Evolutionary conservation across 2,888 invertebrate species (phyloP).

Genomic region (Thymelicus acteon): DNA sequence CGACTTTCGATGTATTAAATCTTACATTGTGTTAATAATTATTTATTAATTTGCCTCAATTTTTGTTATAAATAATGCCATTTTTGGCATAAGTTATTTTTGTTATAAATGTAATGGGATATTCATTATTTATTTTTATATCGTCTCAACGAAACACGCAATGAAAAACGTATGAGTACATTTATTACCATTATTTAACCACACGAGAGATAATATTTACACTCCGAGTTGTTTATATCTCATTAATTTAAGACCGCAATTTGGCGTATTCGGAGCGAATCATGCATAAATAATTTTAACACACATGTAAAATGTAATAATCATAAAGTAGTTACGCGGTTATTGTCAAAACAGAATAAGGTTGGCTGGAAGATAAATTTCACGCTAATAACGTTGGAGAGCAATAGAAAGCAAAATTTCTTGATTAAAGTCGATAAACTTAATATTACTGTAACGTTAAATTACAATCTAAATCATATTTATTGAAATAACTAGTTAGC

Average conservation of each 20-base stretch:
- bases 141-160: too few relatives aligned
- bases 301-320: constrained; percentile 17
- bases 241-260: constrained; percentile 22
- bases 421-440: neutral
- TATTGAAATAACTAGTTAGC: neutral
- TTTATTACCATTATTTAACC: too few relatives aligned
- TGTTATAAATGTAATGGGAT: too few relatives aligned
- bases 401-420: constrained; percentile 3
- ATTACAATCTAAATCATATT: neutral
- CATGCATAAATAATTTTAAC: constrained; percentile 28
- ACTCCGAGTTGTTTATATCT: constrained; percentile 1
- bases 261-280: constrained; percentile 27
- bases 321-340: constrained; percentile 24
- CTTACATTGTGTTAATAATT: too few relatives aligned
- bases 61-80: too few relatives aligned
- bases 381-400: neutral
- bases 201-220: neutral
- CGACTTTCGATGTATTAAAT: too few relatives aligned
- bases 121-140: too few relatives aligned
- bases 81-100: too few relatives aligned
- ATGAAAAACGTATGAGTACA: too few relatives aligned
- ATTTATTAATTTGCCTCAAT: too few relatives aligned
- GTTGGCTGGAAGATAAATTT: constrained; percentile 20
- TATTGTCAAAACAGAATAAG: constrained; percentile 19
- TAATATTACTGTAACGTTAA: neutral